Evolutionary conservation across 64 coral and sea anemone species (phyloP).

Genomic region (Hydrozoanthus tunicans): DNA sequence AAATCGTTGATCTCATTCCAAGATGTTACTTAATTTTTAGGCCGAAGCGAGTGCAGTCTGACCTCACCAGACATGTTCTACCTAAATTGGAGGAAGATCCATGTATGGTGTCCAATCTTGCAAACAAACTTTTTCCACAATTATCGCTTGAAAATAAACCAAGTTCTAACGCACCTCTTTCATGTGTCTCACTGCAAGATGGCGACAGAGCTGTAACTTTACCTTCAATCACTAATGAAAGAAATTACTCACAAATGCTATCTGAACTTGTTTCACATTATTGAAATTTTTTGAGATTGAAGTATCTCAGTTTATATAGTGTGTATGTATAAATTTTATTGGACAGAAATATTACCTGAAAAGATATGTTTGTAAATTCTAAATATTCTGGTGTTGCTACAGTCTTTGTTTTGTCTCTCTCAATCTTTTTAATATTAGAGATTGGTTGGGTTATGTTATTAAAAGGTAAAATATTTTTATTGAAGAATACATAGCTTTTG

Average conservation of each 20-base stretch:
- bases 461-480: no score
- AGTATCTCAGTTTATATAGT: background rate
- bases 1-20: background rate
- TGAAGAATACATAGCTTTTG: no score
- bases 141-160: slow-evolving; percentile 48
- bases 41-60: slow-evolving; percentile 49
- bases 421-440: no score
- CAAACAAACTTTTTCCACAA: slow-evolving; percentile 60
- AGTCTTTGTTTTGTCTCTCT: no score
- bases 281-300: background rate
- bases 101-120: slow-evolving; percentile 53
- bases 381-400: no score
- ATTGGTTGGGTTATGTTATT: no score
- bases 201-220: slow-evolving; percentile 57
- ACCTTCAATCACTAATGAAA: slow-evolving; percentile 54
- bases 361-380: no score
- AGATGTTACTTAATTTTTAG: slow-evolving; percentile 11
- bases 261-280: slow-evolving; percentile 63
- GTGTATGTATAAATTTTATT: background rate
- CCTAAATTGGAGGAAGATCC: slow-evolving; percentile 55
- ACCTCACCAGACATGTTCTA: slow-evolving; percentile 55
- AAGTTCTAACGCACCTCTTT: slow-evolving; percentile 27
- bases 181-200: slow-evolving; percentile 56
- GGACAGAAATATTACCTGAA: no score
- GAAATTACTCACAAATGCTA: slow-evolving; percentile 59